Base-by-base conservation (phyloP, 2,797 vertebrate species). In the Danio choprae region DNA sequence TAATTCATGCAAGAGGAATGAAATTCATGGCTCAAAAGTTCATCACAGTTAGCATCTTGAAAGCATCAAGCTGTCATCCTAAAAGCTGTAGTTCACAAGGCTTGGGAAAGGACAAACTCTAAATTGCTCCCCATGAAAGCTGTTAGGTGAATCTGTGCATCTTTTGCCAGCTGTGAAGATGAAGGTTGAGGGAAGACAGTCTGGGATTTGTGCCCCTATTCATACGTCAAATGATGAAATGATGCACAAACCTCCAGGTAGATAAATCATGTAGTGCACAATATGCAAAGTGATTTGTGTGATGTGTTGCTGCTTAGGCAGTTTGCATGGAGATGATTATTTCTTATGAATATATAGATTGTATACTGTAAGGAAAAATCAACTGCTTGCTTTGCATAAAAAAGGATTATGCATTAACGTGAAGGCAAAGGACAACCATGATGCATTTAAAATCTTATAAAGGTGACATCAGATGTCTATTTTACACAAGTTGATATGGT, bases 91-190 rank as follows among this genome's bases (percentile, higher is more conserved):
- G 62, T 51, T 64, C 18, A 18, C 16, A 3, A 7, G 44, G 73
- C 36, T 46, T 76, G 51, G 38, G 72, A 41, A 64, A 56, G 43
- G 82, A 63, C 58, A 77, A 12, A 55, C 73, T 77, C 44, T 18
- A 77, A 80, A 83, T 77, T 65, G 22, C 73, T 80, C 77, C 65
- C 82, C 58, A 56, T 80, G 73, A 83, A 80, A 77, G 67, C 78
- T 83, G 73, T 80, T 77, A 67, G 43, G 59, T 80, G 44, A 71
- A 59, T 80, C 59, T 72, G 48, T 79, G 50, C 44, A 29, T 67
- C 36, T 38, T n/a, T 43, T 69, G 29, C 40, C 65, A 60, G 73
- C 53, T 65, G 73, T 60, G 53, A 75, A 77, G 82, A 71, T 38
- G 60, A 38, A 76, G 65, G 38, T 67, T 71, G 48, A 56, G 13